A percentile compares a stretch with the other conserved stretches of the same genome.
Evolutionary conservation across 2,888 invertebrate species (phyloP).

Genomic region (Hyles lineata): DNA sequence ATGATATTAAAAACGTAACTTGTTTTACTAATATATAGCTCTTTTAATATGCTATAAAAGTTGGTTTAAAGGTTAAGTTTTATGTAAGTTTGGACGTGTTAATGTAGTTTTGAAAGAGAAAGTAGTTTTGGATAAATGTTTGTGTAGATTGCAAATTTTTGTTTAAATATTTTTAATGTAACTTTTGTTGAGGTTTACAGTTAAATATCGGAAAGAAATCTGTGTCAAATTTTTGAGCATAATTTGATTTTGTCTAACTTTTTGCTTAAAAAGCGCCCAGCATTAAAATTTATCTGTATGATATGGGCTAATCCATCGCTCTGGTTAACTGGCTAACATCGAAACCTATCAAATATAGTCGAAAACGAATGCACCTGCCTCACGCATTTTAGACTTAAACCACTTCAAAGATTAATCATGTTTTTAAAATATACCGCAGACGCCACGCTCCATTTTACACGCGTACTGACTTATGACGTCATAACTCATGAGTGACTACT

Average conservation of each 20-base stretch:
- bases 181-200: no score
- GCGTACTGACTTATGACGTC: conserved; percentile 5
- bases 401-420: no score
- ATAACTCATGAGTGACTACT: no score
- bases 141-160: not conserved
- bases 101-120: not conserved
- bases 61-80: not conserved
- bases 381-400: no score
- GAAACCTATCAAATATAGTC: no score
- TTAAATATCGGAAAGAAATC: no score
- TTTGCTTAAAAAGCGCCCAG: no score
- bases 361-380: no score
- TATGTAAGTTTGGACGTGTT: not conserved
- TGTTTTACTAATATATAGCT: not conserved
- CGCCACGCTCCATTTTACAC: not conserved
- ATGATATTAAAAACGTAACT: conserved; percentile 1
- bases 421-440: not conserved
- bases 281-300: no score
- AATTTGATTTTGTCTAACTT: no score
- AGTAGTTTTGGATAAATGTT: not conserved
- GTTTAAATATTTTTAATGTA: not conserved
- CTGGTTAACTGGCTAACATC: not conserved
- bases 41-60: not conserved
- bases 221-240: no score
- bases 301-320: no score